These are phyloP conservation scores for Anneissia japonica DNA, from an alignment of 35 echinoderm and acorn worm species.

Conservation along the genomic window DNA sequence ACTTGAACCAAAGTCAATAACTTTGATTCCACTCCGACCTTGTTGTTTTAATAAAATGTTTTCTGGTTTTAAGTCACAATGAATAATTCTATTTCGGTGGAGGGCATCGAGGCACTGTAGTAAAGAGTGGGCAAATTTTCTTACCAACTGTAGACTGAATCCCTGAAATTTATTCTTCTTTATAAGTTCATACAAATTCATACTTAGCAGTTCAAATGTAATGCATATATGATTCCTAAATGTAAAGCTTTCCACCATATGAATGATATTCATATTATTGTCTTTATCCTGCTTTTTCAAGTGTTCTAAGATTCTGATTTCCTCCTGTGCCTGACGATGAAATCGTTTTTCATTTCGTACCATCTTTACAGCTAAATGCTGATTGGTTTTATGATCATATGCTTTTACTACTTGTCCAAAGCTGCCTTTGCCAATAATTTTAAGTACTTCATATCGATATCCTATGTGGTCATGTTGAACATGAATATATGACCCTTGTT, in stretches of 20 bases:
- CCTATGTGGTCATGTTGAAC: slow-evolving; percentile 96
- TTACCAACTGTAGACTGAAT: slow-evolving; percentile 92
- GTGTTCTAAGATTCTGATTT: slow-evolving; percentile 98
- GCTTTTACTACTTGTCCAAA: slow-evolving; percentile 99
- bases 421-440: slow-evolving; percentile 98
- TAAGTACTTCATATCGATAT: slow-evolving; percentile 98
- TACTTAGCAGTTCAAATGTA: slow-evolving; percentile 94
- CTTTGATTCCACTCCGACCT: slow-evolving; percentile 97
- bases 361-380: slow-evolving; percentile 97
- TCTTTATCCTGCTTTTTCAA: slow-evolving; percentile 97
- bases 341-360: slow-evolving; percentile 99
- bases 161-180: slow-evolving; percentile 99
- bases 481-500: slow-evolving; percentile 96
- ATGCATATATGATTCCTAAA: slow-evolving; percentile 99
- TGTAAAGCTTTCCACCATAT: slow-evolving; percentile 88
- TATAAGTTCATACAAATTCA: slow-evolving; percentile 99
- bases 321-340: slow-evolving; percentile 97
- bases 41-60: slow-evolving; percentile 97
- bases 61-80: slow-evolving; percentile 99
- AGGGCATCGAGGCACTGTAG: slow-evolving; percentile 96
- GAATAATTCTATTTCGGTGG: slow-evolving; percentile 94
- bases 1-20: slow-evolving; percentile 99
- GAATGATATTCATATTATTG: slow-evolving; percentile 98
- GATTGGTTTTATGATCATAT: slow-evolving; percentile 99
- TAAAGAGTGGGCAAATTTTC: slow-evolving; percentile 98